Conservation (phyloP, 2,888 invertebrate genomes). For the Macaria liturata region DNA sequence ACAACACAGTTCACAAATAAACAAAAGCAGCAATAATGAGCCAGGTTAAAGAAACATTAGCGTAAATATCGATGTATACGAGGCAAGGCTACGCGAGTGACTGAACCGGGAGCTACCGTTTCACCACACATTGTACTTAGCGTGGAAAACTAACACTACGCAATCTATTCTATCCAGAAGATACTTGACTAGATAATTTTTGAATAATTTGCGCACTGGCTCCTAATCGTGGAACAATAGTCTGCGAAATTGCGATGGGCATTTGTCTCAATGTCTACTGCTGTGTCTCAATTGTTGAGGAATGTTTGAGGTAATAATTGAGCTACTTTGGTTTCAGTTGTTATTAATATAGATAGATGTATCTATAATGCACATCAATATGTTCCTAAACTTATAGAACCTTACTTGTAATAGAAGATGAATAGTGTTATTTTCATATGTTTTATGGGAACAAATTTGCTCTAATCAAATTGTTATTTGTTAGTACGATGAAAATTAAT, state of each 20-base stretch:
- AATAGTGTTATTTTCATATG: no score
- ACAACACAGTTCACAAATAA: slow-evolving; percentile 10
- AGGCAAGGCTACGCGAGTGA: slow-evolving; percentile 69
- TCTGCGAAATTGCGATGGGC: slow-evolving; percentile 38
- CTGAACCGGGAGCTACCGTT: slow-evolving; percentile 68
- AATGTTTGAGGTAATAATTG: not conserved
- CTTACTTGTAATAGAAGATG: no score
- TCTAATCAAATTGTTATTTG: no score
- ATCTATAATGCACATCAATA: no score
- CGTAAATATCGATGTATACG: slow-evolving; percentile 41
- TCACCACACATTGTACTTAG: slow-evolving; percentile 75
- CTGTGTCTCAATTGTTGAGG: slow-evolving; percentile 23
- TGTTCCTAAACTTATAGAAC: no score
- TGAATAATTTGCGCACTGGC: slow-evolving; percentile 52
- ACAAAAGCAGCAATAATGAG: not conserved
- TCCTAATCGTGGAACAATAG: slow-evolving; percentile 49
- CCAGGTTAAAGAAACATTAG: slow-evolving; percentile 1
- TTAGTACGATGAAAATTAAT: no score
- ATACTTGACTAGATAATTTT: slow-evolving; percentile 68
- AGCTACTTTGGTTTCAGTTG: no score
- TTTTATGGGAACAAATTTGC: no score
- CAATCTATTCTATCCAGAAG: slow-evolving; percentile 73
- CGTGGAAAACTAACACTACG: slow-evolving; percentile 75
- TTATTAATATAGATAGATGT: no score
- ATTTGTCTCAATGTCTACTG: slow-evolving; percentile 28